Base-by-base conservation (phyloP, 2,888 invertebrate species). In the Chrysopilus asiliformis region DNA sequence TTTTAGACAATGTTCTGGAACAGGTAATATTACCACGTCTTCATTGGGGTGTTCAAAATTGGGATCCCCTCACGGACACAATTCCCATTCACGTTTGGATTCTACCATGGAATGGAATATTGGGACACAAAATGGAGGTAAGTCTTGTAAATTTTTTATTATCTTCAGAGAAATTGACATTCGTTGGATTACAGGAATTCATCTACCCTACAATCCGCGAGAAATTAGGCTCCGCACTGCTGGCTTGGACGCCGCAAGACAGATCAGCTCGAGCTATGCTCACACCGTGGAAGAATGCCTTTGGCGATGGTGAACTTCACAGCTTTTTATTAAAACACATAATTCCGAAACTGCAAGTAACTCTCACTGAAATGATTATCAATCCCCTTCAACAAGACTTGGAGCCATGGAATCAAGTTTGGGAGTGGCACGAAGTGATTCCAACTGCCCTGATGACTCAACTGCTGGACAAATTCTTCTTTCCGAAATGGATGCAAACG, bases 81-180 rank as follows among this genome's bases (percentile, higher is more conserved):
- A 76, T 91, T 45, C 97, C 97, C 10, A 84, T 99, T 46, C 95
- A 98, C 60, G 75, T 81, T 4, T 98, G 98, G 98, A 78, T 95
- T 42, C 80, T 94, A 58, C 97, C 97, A 0, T 99, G 98, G 98
- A 74, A 93, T 41, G 79, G 81, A 0, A 63, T 87, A 6, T 73
- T 94, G 55, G 82, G 85, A 68, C 61, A 56, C 18, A 62, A 58
- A 45, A 51, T 64, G 54, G 57, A 59, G 38, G n/a, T n/a, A n/a
- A n/a, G n/a, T n/a, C n/a, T n/a, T n/a, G n/a, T n/a, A 10, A 8
- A 22, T 10, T 6, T 22, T 8, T 8, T 22, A 8, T 22, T 8
- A 22, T 5, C 6, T 22, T 6, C 6, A 22, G 6, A 22, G 10
- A 22, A 22, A 22, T 42, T 26, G 24, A 32, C 26, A 33, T 28